phyloP scores from a whole-genome alignment of 2,113 vertebrate genomes.

The Festucalex cinctus region DNA sequence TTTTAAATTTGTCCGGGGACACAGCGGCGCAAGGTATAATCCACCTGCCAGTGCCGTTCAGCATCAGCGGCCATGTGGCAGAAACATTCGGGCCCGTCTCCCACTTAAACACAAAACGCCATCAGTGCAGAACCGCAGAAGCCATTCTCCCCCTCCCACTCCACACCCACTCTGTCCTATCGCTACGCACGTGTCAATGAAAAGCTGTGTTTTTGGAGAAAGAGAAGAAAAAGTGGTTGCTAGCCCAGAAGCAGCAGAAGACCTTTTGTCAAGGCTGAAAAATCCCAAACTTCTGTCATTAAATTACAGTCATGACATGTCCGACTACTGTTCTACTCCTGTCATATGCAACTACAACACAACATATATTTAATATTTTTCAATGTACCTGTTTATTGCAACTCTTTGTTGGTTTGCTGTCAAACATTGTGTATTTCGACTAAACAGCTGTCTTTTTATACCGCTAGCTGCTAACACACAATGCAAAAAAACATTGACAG shows the following conservation, averaged over 20 bases:
- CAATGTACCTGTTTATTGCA: no score
- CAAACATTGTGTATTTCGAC: no score
- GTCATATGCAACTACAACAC: no score
- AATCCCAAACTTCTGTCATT: neutral
- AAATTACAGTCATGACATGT: no score
- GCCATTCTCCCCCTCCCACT: slow-evolving; percentile 43
- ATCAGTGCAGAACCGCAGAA: slow-evolving; percentile 69
- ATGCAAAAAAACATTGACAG: no score
- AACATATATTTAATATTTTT: no score
- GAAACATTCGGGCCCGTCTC: slow-evolving; percentile 64
- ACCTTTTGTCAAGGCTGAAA: neutral
- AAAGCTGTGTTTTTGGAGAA: slow-evolving; percentile 36
- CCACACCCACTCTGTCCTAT: slow-evolving; percentile 38
- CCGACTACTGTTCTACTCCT: no score
- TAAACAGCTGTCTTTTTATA: no score
- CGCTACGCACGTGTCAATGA: slow-evolving; percentile 42
- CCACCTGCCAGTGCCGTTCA: slow-evolving; percentile 73
- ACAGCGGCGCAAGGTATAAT: slow-evolving; percentile 70
- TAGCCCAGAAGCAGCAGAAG: neutral
- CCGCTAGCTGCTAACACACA: no score
- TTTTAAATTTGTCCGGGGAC: slow-evolving; percentile 76
- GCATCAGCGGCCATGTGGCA: slow-evolving; percentile 66
- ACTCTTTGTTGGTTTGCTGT: no score
- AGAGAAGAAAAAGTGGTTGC: neutral
- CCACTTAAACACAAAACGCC: slow-evolving; percentile 73